Percentiles rank a stretch among this genome's conserved stretches.
Evolutionary conservation across 1,140 invertebrate species (phyloP).

Genomic region (Lepidotrigona ventralis): DNA sequence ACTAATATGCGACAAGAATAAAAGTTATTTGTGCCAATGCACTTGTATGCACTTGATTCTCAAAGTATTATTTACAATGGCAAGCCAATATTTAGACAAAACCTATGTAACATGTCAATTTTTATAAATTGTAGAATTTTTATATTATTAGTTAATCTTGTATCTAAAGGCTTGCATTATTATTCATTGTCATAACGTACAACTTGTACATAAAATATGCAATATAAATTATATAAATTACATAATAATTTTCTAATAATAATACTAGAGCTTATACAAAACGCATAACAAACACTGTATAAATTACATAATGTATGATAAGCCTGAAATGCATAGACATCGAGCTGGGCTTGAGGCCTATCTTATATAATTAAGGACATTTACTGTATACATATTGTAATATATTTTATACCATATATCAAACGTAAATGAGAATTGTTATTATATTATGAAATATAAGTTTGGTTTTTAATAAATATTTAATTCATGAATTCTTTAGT

Average conservation of each 20-base stretch:
- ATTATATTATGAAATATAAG: conserved; percentile 56
- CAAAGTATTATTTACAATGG: conserved; percentile 24
- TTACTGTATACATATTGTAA: conserved; percentile 66
- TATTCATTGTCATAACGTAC: conserved; percentile 46
- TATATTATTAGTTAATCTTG: conserved; percentile 18
- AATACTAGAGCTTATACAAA: conserved; percentile 44
- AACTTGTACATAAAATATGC: conserved; percentile 48
- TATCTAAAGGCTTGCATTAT: conserved; percentile 35
- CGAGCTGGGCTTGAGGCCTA: conserved; percentile 66
- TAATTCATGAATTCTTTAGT: conserved; percentile 39
- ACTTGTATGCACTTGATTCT: conserved; percentile 40
- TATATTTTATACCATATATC: conserved; percentile 70
- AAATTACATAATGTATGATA: conserved; percentile 30
- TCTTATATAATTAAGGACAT: conserved; percentile 49
- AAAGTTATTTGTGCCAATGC: conserved; percentile 54
- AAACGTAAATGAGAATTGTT: conserved; percentile 57
- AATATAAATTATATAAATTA: conserved; percentile 32
- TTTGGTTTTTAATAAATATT: conserved; percentile 68
- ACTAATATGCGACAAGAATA: conserved; percentile 3
- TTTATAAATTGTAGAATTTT: conserved; percentile 1
- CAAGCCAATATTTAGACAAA: conserved; percentile 25
- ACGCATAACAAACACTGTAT: conserved; percentile 39
- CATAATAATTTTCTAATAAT: conserved; percentile 33
- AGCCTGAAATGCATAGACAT: conserved; percentile 47
- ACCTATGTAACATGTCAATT: conserved; percentile 8